Percentiles rank a stretch among this genome's conserved stretches.
These are phyloP conservation scores for Tipula unca DNA, from an alignment of 2,888 invertebrate genomes.

Conservation along the genomic window DNA sequence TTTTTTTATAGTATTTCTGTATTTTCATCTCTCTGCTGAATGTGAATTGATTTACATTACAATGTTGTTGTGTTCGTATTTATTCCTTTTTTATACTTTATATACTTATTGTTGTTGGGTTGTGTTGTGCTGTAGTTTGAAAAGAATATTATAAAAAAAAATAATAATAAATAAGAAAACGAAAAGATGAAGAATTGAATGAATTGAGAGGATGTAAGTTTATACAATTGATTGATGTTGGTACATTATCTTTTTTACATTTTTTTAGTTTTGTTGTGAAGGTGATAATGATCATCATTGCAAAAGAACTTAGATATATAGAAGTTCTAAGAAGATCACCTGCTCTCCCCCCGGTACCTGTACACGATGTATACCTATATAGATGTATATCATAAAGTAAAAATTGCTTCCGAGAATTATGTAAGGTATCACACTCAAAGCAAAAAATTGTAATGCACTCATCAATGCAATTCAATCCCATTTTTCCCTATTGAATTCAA, in stretches of 20 bases:
- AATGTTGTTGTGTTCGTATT: not conserved
- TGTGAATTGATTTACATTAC: slow-evolving; percentile 14
- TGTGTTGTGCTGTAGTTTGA: not conserved
- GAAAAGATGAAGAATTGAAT: not conserved
- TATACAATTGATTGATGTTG: slow-evolving; percentile 14
- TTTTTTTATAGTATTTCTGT: not conserved
- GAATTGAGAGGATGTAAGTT: not conserved
- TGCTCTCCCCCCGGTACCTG: not conserved
- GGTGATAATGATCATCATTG: not conserved
- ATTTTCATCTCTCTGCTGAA: slow-evolving; percentile 18
- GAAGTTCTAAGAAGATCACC: not conserved
- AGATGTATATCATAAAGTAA: too few relatives aligned
- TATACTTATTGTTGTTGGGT: not conserved
- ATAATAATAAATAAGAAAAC: not conserved
- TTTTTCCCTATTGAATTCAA: slow-evolving; percentile 14
- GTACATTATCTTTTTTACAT: not conserved
- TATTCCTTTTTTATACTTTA: not conserved
- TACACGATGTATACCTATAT: not conserved
- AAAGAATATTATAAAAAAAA: too few relatives aligned
- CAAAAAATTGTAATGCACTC: not conserved
- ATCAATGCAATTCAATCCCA: not conserved
- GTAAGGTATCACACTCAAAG: not conserved
- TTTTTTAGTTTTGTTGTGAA: not conserved
- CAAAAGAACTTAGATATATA: not conserved
- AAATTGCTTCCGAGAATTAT: not conserved